Evolutionary conservation across 1,140 invertebrate genomes (phyloP).

Genomic region (Theocolax elegans): DNA sequence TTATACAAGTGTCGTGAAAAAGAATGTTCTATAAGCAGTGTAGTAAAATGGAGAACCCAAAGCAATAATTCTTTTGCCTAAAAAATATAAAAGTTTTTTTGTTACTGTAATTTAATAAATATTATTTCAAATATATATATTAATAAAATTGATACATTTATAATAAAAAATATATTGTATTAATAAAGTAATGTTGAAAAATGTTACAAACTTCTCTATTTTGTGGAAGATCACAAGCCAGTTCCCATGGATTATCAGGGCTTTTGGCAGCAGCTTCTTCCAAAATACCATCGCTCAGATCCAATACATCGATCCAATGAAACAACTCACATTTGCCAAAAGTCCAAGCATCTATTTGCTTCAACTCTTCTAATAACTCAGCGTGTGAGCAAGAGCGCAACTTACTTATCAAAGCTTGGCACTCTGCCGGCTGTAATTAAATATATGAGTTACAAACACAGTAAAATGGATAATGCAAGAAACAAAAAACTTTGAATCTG

Average conservation of each 20-base stretch:
- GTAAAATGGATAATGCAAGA: not conserved
- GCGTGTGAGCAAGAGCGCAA: constrained; percentile 77
- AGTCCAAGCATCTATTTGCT: constrained; percentile 85
- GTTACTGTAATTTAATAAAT: constrained; percentile 13
- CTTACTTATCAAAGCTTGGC: constrained; percentile 82
- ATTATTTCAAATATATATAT: not conserved
- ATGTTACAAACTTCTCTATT: constrained; percentile 70
- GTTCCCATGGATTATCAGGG: constrained; percentile 78
- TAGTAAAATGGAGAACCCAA: constrained; percentile 85
- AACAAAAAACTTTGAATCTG: constrained; percentile 1
- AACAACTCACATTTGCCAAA: constrained; percentile 92
- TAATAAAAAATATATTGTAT: constrained; percentile 10
- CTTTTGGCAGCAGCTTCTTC: constrained; percentile 78
- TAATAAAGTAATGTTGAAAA: not conserved
- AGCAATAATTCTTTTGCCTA: constrained; percentile 82
- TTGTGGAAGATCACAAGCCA: constrained; percentile 80
- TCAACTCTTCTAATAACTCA: constrained; percentile 79
- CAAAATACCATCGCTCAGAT: constrained; percentile 85
- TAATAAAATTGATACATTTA: no score
- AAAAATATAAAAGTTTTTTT: constrained; percentile 50
- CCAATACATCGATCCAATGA: constrained; percentile 90
- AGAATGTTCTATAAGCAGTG: constrained; percentile 89
- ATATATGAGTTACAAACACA: constrained; percentile 23
- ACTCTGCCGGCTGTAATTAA: constrained; percentile 78
- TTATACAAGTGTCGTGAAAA: constrained; percentile 92